phyloP scores from a whole-genome alignment of 2,888 invertebrate species.

The Cyrtodaria siliqua region DNA sequence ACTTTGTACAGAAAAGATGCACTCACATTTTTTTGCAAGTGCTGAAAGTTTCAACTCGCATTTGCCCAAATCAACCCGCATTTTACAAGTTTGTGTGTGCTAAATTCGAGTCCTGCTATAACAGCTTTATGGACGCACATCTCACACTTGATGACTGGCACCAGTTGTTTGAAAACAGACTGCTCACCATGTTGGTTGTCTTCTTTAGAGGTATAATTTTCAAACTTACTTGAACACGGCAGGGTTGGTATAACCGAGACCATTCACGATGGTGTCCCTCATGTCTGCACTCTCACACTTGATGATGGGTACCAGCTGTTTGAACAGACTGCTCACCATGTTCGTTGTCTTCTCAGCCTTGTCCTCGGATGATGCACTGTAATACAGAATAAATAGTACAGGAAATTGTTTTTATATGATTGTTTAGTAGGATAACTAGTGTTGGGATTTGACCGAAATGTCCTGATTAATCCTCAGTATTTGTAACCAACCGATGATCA shows the following conservation, averaged over 20 bases:
- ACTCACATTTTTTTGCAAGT: too few relatives aligned
- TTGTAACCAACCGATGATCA: too few relatives aligned
- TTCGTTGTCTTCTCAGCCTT: conserved; percentile 89
- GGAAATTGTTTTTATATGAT: too few relatives aligned
- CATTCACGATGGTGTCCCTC: conserved; percentile 95
- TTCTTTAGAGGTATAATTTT: too few relatives aligned
- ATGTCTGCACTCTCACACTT: conserved; percentile 97
- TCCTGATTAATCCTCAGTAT: too few relatives aligned
- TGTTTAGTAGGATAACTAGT: too few relatives aligned
- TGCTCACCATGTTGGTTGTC: conserved; percentile 91
- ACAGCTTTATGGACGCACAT: conserved; percentile 95
- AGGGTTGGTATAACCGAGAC: conserved; percentile 97
- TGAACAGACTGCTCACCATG: conserved; percentile 95
- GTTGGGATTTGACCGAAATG: too few relatives aligned
- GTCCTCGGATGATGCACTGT: conserved; percentile 89
- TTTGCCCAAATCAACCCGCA: too few relatives aligned
- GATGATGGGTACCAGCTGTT: conserved; percentile 95
- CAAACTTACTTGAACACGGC: conserved; percentile 94
- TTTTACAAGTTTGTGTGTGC: too few relatives aligned
- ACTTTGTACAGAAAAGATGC: too few relatives aligned
- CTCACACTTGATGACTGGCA: conserved; percentile 97
- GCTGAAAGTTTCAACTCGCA: too few relatives aligned
- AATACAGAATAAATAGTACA: conserved; percentile 69
- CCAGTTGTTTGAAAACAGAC: conserved; percentile 96
- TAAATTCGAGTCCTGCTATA: too few relatives aligned